Base-by-base conservation (phyloP, 2,113 vertebrate genomes). In the Piprites chloris region DNA sequence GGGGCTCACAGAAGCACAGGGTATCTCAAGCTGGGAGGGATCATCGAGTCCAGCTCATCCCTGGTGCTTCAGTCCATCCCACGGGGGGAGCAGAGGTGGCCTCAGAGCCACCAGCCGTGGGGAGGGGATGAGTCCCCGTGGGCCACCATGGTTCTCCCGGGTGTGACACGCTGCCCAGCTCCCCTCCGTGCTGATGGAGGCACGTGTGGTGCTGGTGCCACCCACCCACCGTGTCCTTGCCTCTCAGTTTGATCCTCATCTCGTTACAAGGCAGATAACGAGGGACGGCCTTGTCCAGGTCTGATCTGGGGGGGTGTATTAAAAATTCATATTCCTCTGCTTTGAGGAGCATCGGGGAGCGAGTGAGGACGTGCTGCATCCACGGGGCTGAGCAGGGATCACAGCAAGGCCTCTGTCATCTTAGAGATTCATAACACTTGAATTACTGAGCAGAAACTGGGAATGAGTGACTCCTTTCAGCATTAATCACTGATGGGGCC, bases 61-160 rank as follows among this genome's bases (percentile, higher is more conserved):
- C 52, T 55, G 72, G 21, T 22, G 32, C 5, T 7, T 58, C 11
- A 53, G 37, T 0, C 7, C 71, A 27, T 62, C 76, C 61, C 72
- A 14, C 1, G 1, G 33, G 21, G 21, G 19, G 16, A 59, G 47
- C 16, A 5, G 41, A 17, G 35, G 14, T 1, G 5, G 16, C 4
- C 4, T 35, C 28, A 9, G 53, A 77, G n/a, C 35, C 59, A 22
- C 28, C 52, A 33, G 47, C 7, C 76, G 8, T 0, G 2, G 37
- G 32, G 42, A 53, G 44, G 14, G 16, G 52, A 33, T 2, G 11
- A 44, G 61, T 73, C 53, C 66, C 66, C 24, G 47, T 0, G 0
- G 12, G 41, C 52, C 4, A 0, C 47, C 3, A 5, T 83, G 22
- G 4, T 90, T 66, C 66, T 39, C 35, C 78, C 5, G 27, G 55